Percentiles rank a stretch among this genome's conserved stretches.
phyloP scores from a whole-genome alignment of 2,113 vertebrate species.

The Protobothrops flavoviridis region DNA sequence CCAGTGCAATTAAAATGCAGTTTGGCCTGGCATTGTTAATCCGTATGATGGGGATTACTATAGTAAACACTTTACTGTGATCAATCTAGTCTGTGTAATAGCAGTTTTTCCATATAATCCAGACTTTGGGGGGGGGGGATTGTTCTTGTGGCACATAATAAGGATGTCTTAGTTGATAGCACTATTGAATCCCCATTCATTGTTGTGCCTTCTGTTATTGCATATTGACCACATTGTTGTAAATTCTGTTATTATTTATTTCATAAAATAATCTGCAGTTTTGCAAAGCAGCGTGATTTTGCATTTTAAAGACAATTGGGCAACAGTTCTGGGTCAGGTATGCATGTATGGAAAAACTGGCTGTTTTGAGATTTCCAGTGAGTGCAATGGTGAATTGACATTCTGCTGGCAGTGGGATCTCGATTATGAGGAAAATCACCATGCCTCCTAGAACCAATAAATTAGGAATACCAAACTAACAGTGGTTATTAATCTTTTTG shows the following conservation, averaged over 20 bases:
- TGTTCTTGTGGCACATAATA: neutral
- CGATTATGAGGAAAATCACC: no score
- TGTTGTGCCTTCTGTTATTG: neutral
- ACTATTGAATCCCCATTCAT: neutral
- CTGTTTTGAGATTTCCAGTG: no score
- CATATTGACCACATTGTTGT: neutral
- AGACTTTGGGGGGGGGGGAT: neutral
- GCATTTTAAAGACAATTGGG: no score
- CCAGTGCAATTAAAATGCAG: no score
- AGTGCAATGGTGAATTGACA: no score
- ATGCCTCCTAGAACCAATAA: no score
- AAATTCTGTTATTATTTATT: neutral
- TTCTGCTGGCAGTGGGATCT: no score
- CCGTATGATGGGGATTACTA: neutral
- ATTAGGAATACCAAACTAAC: no score
- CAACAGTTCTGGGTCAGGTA: no score
- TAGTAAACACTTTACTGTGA: neutral
- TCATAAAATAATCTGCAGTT: neutral
- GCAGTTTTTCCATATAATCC: neutral
- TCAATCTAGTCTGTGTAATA: neutral
- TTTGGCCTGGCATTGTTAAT: neutral
- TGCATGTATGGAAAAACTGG: no score
- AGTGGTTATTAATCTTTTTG: no score
- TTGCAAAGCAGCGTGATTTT: neutral
- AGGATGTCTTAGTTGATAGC: neutral